Evolutionary conservation across 1,140 invertebrate species (phyloP).

Genomic region (Bicyclus anynana): DNA sequence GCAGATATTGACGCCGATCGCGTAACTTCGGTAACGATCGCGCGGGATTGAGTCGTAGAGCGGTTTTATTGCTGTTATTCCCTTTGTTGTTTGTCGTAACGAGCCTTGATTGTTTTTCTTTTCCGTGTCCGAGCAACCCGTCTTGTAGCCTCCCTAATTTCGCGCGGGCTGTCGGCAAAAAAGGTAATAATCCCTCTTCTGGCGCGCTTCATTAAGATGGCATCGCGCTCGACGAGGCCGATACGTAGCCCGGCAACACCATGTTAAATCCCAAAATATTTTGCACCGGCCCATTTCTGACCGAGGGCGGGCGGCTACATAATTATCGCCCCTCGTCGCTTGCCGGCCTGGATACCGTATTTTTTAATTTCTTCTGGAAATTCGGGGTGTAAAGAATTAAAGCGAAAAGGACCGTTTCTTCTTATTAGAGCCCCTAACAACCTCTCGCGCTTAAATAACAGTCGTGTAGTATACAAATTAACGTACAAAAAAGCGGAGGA

Average conservation of each 20-base stretch:
- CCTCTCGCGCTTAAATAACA: constrained; percentile 35
- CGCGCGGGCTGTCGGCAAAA: constrained; percentile 51
- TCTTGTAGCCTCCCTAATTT: constrained; percentile 33
- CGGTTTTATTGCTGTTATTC: constrained; percentile 64
- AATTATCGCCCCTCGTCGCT: constrained; percentile 52
- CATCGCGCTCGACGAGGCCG: constrained; percentile 59
- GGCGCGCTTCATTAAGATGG: constrained; percentile 65
- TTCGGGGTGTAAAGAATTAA: constrained; percentile 37
- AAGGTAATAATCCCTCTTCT: constrained; percentile 59
- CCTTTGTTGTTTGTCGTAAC: constrained; percentile 56
- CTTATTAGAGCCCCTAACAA: constrained; percentile 36
- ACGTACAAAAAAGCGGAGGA: constrained; percentile 38
- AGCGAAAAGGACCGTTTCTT: constrained; percentile 29
- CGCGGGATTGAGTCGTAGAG: constrained; percentile 55
- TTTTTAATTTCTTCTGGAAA: constrained; percentile 47
- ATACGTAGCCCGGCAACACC: constrained; percentile 58
- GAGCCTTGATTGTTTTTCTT: constrained; percentile 64
- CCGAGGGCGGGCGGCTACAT: constrained; percentile 37
- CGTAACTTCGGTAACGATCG: constrained; percentile 57
- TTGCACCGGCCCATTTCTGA: constrained; percentile 46
- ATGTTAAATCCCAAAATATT: constrained; percentile 48
- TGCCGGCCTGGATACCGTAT: constrained; percentile 32
- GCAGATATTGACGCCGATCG: constrained; percentile 57
- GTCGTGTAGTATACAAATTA: constrained; percentile 45
- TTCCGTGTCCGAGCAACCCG: constrained; percentile 33